Conservation (phyloP, 2,888 invertebrate genomes). For the Hypena proboscidalis region DNA sequence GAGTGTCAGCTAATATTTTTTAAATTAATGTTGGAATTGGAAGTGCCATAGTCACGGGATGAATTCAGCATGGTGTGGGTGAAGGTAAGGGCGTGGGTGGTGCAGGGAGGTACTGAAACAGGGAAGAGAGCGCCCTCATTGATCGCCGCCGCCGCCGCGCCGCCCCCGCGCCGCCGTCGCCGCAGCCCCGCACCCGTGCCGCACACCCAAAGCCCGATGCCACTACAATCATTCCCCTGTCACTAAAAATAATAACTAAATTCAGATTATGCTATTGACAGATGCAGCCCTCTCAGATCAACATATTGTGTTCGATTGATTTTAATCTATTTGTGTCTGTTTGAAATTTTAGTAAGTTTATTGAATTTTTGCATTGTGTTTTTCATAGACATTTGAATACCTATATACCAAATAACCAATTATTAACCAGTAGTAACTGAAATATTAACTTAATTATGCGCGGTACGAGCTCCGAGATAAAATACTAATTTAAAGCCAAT, state of each 20-base stretch:
- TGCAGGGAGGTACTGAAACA: slow-evolving; percentile 46
- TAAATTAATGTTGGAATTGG: slow-evolving; percentile 66
- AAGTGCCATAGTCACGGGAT: slow-evolving; percentile 67
- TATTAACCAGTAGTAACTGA: too few relatives aligned
- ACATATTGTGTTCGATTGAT: background rate
- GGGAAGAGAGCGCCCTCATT: slow-evolving; percentile 72
- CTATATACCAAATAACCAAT: too few relatives aligned
- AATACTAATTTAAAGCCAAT: background rate
- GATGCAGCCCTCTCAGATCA: slow-evolving; percentile 5
- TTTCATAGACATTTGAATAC: too few relatives aligned
- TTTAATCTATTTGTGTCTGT: background rate
- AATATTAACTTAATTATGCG: too few relatives aligned
- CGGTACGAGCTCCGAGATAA: too few relatives aligned
- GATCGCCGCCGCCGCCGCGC: slow-evolving; percentile 77
- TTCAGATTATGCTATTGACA: slow-evolving; percentile 7
- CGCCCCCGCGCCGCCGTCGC: slow-evolving; percentile 50
- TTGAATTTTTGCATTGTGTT: too few relatives aligned
- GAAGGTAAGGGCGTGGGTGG: slow-evolving; percentile 44
- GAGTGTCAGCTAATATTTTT: slow-evolving; percentile 56
- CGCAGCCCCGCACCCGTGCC: slow-evolving; percentile 56
- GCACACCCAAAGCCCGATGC: slow-evolving; percentile 65
- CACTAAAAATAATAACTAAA: slow-evolving; percentile 30
- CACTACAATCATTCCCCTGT: slow-evolving; percentile 61
- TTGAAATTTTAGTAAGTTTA: too few relatives aligned
- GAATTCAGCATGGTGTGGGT: slow-evolving; percentile 52